Evolutionary conservation across 2,888 invertebrate species (phyloP).

Genomic region (Caenorhabditis sp.): DNA sequence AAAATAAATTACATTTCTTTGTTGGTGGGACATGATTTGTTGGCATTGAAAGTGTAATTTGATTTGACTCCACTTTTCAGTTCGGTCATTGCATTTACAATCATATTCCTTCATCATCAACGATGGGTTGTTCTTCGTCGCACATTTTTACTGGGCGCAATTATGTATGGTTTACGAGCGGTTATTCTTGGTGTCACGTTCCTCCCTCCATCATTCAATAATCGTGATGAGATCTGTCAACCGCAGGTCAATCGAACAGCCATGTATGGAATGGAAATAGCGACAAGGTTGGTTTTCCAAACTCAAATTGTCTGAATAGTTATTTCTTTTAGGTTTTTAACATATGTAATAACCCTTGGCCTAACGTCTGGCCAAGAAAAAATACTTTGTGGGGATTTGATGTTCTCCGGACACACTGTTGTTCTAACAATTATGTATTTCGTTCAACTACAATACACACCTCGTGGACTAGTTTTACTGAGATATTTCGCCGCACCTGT

Average conservation of each 20-base stretch:
- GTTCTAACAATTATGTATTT: constrained; percentile 70
- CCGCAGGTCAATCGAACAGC: constrained; percentile 67
- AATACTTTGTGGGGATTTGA: constrained; percentile 70
- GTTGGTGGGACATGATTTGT: background rate
- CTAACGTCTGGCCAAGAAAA: constrained; percentile 68
- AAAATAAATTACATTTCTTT: too few species aligned
- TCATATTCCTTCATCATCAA: constrained; percentile 66
- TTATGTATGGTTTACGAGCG: constrained; percentile 59
- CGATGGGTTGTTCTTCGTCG: constrained; percentile 66
- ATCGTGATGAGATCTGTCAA: constrained; percentile 66
- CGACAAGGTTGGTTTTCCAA: too few species aligned
- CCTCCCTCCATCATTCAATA: constrained; percentile 68
- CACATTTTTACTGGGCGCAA: constrained; percentile 65
- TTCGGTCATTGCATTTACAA: constrained; percentile 64
- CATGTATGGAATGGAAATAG: constrained; percentile 68
- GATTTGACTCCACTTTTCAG: constrained; percentile 45
- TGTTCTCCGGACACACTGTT: constrained; percentile 69
- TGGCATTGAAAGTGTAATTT: background rate
- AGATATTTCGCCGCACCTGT: constrained; percentile 68
- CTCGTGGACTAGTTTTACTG: constrained; percentile 56
- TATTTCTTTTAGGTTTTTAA: too few species aligned
- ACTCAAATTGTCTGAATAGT: too few species aligned
- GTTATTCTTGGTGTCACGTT: constrained; percentile 62
- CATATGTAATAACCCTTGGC: constrained; percentile 70
- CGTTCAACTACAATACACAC: constrained; percentile 67